These are phyloP conservation scores for Branchellion lobata DNA, from an alignment of 2,888 invertebrate genomes.

Conservation along the genomic window DNA sequence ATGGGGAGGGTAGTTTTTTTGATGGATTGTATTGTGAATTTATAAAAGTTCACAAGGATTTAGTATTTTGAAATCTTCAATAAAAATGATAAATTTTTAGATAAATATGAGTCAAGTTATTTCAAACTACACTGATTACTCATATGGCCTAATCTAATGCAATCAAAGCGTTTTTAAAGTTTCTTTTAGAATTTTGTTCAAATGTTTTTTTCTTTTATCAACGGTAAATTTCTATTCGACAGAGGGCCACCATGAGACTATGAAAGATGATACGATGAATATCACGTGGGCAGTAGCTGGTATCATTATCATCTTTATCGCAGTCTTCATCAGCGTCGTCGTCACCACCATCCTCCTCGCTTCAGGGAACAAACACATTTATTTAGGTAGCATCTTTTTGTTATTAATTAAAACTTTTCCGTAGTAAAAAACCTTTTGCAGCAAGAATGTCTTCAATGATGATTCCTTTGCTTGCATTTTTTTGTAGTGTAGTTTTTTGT, in stretches of 20 bases:
- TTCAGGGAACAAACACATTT: slow-evolving; percentile 10
- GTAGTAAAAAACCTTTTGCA: too few species aligned
- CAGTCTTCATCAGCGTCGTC: slow-evolving; percentile 11
- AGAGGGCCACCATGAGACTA: too few species aligned
- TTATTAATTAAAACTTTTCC: too few species aligned
- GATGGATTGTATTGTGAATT: too few species aligned
- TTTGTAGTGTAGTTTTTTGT: neutral
- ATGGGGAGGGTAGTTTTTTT: neutral
- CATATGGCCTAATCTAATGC: too few species aligned
- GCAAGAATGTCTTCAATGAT: neutral
- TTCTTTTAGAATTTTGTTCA: too few species aligned
- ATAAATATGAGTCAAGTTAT: too few species aligned
- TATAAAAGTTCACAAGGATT: neutral
- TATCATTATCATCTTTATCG: neutral
- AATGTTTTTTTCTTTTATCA: too few species aligned
- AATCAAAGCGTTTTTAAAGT: too few species aligned
- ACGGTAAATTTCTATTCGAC: too few species aligned
- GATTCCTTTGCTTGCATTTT: neutral
- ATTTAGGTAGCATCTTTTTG: neutral
- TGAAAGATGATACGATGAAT: neutral
- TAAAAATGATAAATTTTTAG: too few species aligned
- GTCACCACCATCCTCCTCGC: slow-evolving; percentile 13
- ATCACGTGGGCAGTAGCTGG: neutral
- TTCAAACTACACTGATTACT: too few species aligned
- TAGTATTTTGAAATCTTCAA: neutral